Evolutionary conservation across 2,797 vertebrate genomes (phyloP).

Genomic region (Vespertilio murinus): DNA sequence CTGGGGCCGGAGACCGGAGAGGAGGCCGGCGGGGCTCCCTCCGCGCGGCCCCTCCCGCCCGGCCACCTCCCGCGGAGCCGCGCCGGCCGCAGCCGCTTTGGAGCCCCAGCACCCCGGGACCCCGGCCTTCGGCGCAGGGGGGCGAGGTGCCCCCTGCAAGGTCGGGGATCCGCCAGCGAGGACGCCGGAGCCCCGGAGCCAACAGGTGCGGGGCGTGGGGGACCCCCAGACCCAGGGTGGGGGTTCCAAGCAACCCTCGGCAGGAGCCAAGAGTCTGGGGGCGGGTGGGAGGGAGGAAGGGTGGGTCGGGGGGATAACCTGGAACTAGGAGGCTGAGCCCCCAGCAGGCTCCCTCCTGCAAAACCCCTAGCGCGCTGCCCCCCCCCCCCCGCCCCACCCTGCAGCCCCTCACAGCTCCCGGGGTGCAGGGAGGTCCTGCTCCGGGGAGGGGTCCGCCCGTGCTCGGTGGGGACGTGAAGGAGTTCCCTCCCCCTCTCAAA

Average conservation of each 20-base stretch:
- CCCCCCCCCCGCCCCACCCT: not conserved
- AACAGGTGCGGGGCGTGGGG: conserved; percentile 66
- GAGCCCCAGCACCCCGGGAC: not conserved
- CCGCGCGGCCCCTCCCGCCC: not conserved
- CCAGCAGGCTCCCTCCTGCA: not conserved
- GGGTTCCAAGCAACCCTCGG: not conserved
- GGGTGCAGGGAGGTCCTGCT: not conserved
- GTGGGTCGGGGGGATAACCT: not conserved
- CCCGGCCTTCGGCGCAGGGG: not conserved
- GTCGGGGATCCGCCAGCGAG: not conserved
- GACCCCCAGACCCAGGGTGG: not conserved
- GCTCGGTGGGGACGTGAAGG: not conserved
- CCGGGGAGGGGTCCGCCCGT: not conserved
- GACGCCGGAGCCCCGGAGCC: conserved; percentile 35
- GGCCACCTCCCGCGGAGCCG: conserved; percentile 18
- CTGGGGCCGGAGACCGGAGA: not conserved
- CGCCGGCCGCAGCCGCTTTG: conserved; percentile 46
- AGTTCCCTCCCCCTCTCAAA: not conserved
- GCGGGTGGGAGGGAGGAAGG: too few species aligned
- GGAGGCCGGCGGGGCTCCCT: conserved; percentile 9
- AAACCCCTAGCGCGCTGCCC: not conserved
- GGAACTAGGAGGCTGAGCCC: not conserved
- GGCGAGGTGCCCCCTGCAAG: not conserved
- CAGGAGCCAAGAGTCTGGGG: not conserved
- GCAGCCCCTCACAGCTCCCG: not conserved